Conservation (phyloP, 2,797 vertebrate species). For the Valencia hispanica region DNA sequence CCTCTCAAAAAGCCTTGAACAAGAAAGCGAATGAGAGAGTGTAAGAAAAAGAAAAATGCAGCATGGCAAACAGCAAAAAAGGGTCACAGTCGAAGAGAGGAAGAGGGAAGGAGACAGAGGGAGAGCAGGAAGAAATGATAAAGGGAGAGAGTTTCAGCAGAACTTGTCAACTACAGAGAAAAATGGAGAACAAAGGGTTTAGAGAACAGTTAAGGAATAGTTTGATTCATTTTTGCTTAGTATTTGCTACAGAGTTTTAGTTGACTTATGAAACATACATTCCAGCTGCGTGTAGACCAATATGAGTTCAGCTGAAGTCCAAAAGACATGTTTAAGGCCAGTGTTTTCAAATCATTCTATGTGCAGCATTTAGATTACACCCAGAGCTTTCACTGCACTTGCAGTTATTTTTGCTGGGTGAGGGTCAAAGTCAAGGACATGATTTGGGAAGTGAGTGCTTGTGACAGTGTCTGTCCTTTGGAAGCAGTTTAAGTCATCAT, state of each 20-base stretch:
- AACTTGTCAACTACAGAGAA: constrained; percentile 40
- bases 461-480: constrained; percentile 38
- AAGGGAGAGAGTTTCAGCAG: constrained; percentile 36
- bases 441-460: constrained; percentile 40
- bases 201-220: constrained; percentile 33
- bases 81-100: constrained; percentile 54
- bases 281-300: constrained; percentile 55
- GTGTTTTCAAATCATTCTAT: constrained; percentile 53
- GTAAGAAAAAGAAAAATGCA: constrained; percentile 52
- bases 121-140: constrained; percentile 44
- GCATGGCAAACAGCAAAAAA: constrained; percentile 56
- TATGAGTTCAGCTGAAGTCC: constrained; percentile 40
- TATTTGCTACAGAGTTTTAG: constrained; percentile 57
- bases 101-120: constrained; percentile 46
- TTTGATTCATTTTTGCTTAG: constrained; percentile 49
- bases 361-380: constrained; percentile 40
- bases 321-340: constrained; percentile 22
- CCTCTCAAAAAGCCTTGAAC: constrained; percentile 63
- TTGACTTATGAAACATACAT: constrained; percentile 48
- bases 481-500: constrained; percentile 34
- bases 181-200: constrained; percentile 21
- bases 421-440: constrained; percentile 72
- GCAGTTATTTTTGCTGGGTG: constrained; percentile 39
- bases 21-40: constrained; percentile 42
- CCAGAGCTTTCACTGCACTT: constrained; percentile 23